Percentiles rank a stretch among this genome's conserved stretches.
These are phyloP conservation scores for Thamnaconus septentrionalis DNA, from an alignment of 2,113 vertebrate genomes.

Conservation along the genomic window DNA sequence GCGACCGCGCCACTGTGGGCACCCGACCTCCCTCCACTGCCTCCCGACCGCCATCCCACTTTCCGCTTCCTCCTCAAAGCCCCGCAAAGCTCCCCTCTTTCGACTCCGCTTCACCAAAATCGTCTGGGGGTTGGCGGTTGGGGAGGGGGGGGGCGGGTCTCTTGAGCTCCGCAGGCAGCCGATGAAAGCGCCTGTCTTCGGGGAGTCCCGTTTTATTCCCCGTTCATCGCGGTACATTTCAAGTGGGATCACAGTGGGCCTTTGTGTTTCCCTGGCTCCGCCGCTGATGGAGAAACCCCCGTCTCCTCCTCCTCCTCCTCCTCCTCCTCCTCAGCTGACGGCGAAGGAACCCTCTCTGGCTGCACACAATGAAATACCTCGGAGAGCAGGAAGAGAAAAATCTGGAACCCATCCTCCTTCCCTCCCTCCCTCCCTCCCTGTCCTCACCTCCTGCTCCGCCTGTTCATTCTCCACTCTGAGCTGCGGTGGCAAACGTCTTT, in stretches of 20 bases:
- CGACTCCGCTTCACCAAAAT: constrained; percentile 41
- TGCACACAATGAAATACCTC: constrained; percentile 39
- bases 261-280: constrained; percentile 47
- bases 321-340: constrained; percentile 15
- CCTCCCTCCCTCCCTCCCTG: not conserved
- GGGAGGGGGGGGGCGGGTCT: constrained; percentile 2
- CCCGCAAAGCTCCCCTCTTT: too few species aligned
- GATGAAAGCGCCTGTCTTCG: constrained; percentile 48
- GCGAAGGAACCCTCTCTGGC: constrained; percentile 27
- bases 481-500: constrained; percentile 27
- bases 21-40: too few species aligned
- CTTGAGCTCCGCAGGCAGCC: constrained; percentile 24
- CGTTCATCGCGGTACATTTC: constrained; percentile 47
- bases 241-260: constrained; percentile 51
- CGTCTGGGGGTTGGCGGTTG: constrained; percentile 10
- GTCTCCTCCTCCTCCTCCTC: constrained; percentile 4
- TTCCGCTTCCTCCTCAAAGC: too few species aligned
- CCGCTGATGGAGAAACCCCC: constrained; percentile 42
- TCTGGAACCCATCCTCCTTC: constrained; percentile 49
- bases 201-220: constrained; percentile 34
- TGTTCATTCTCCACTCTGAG: constrained; percentile 32
- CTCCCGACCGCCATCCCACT: too few species aligned
- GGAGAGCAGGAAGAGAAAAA: constrained; percentile 20
- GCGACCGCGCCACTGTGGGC: too few species aligned
- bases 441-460: not conserved